Percentiles rank a stretch among this genome's conserved stretches.
Conservation (phyloP, 2,113 vertebrate genomes). For the Otus sunia region DNA sequence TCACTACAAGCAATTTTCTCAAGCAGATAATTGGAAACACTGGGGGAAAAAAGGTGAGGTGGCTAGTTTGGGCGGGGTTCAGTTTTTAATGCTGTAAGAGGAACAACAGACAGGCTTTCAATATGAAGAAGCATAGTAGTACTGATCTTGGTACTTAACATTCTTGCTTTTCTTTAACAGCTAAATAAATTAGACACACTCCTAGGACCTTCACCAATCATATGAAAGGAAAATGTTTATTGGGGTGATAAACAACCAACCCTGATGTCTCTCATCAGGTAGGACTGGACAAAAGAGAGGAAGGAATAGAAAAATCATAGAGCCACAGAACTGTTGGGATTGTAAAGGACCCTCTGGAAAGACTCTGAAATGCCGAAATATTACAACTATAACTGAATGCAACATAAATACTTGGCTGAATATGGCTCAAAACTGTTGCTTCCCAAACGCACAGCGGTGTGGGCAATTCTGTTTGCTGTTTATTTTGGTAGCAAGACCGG, state of each 20-base stretch:
- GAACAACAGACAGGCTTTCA: background rate
- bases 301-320: background rate
- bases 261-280: background rate
- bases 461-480: background rate
- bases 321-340: background rate
- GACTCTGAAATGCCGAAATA: background rate
- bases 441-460: background rate
- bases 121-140: background rate
- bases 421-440: background rate
- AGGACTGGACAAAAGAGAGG: background rate
- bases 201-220: background rate
- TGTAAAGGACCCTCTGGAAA: background rate
- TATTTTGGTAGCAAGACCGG: background rate
- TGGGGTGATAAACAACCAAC: background rate
- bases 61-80: background rate
- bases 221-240: background rate
- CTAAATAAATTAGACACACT: background rate
- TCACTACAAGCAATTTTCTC: background rate
- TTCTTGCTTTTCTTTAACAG: background rate
- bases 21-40: background rate
- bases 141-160: background rate
- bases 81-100: background rate
- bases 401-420: background rate
- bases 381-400: background rate
- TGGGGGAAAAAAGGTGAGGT: background rate